These are phyloP conservation scores for Itoplectis maculator DNA, from an alignment of 2,888 invertebrate species.

Conservation along the genomic window DNA sequence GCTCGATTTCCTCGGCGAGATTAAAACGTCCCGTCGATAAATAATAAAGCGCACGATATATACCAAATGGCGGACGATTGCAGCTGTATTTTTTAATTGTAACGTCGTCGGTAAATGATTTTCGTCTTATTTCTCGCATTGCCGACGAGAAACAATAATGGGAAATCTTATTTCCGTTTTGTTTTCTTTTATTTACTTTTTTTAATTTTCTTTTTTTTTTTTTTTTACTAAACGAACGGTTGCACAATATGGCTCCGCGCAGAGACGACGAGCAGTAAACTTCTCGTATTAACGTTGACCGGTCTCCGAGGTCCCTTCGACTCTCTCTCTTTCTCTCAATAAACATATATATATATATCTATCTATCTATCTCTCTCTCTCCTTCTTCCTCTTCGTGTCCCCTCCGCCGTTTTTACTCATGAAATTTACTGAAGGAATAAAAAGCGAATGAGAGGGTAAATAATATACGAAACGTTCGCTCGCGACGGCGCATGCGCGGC, in stretches of 20 bases:
- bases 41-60: conserved; percentile 68
- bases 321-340: no score
- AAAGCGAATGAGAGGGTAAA: conserved; percentile 69
- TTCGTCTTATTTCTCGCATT: not conserved
- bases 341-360: no score
- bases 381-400: conserved; percentile 15
- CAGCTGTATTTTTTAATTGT: conserved; percentile 1
- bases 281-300: conserved; percentile 69
- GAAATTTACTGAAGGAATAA: conserved; percentile 72
- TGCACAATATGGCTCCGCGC: conserved; percentile 41
- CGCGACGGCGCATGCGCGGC: no score
- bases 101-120: not conserved
- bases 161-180: not conserved
- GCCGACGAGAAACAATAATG: conserved; percentile 2
- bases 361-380: no score
- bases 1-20: conserved; percentile 73
- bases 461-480: conserved; percentile 69
- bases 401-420: conserved; percentile 43
- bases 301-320: conserved; percentile 41
- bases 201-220: not conserved
- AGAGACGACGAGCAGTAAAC: conserved; percentile 67
- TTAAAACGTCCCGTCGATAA: conserved; percentile 75
- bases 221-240: conserved; percentile 16
- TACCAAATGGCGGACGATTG: not conserved
- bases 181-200: not conserved